A percentile compares a stretch with the other conserved stretches of the same genome.
Evolutionary conservation across 1,140 invertebrate species (phyloP).

Genomic region (Drosophila bocki): DNA sequence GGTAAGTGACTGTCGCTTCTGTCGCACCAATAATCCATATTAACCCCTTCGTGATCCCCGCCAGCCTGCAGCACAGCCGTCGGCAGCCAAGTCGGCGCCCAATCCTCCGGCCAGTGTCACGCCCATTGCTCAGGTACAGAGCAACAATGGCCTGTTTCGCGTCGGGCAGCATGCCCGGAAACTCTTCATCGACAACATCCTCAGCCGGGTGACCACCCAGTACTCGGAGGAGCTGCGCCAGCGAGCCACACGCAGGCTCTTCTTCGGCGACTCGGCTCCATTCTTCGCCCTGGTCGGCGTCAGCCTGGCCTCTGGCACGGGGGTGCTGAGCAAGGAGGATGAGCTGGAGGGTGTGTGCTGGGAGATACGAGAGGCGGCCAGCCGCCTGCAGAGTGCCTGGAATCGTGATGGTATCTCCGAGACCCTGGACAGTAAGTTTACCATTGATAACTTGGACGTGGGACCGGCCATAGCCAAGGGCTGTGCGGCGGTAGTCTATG

Average conservation of each 20-base stretch:
- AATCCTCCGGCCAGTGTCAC: slow-evolving; percentile 35
- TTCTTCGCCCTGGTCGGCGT: slow-evolving; percentile 92
- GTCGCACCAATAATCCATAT: accelerated
- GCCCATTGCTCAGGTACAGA: slow-evolving; percentile 8
- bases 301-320: slow-evolving; percentile 90
- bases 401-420: slow-evolving; percentile 86
- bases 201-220: slow-evolving; percentile 89
- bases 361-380: slow-evolving; percentile 91
- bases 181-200: slow-evolving; percentile 89
- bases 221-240: slow-evolving; percentile 88
- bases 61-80: slow-evolving; percentile 44
- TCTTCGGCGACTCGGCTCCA: slow-evolving; percentile 90
- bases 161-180: slow-evolving; percentile 87
- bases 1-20: slow-evolving; percentile 38
- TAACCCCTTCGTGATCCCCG: neutral
- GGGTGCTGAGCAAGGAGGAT: slow-evolving; percentile 92
- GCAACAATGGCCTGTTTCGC: slow-evolving; percentile 86
- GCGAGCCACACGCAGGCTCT: slow-evolving; percentile 87
- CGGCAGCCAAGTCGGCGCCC: slow-evolving; percentile 30
- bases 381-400: slow-evolving; percentile 87
- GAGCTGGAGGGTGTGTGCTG: slow-evolving; percentile 92
- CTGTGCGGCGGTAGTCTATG: slow-evolving; percentile 93
- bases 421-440: slow-evolving; percentile 80
- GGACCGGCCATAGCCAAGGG: slow-evolving; percentile 92
- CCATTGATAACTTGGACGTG: slow-evolving; percentile 88